A percentile compares a stretch with the other conserved stretches of the same genome.
Evolutionary conservation across 1,140 invertebrate genomes (phyloP).

Genomic region (Diabrotica undecimpunctata): DNA sequence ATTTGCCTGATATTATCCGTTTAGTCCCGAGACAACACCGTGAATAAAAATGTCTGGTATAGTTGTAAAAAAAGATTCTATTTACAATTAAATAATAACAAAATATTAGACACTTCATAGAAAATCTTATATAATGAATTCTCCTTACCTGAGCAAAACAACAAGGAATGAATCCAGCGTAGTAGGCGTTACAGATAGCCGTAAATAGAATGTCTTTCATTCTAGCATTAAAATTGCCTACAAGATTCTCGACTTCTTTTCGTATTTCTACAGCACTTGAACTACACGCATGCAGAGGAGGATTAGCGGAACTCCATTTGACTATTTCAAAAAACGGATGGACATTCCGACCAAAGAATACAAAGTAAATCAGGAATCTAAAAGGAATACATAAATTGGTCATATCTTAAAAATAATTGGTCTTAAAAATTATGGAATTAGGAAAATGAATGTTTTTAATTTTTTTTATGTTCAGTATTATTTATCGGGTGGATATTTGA

Average conservation of each 20-base stretch:
- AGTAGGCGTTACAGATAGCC: slow-evolving; percentile 85
- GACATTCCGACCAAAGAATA: slow-evolving; percentile 75
- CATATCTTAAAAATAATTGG: background rate
- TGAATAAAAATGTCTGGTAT: no score
- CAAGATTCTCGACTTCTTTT: slow-evolving; percentile 79
- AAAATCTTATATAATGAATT: no score
- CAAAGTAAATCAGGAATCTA: slow-evolving; percentile 77
- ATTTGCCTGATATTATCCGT: no score
- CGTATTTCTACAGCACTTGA: slow-evolving; percentile 68
- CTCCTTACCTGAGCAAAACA: slow-evolving; percentile 75
- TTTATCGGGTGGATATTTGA: no score
- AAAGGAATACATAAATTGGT: slow-evolving; percentile 30
- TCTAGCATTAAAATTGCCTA: slow-evolving; percentile 82
- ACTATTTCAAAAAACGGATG: slow-evolving; percentile 66
- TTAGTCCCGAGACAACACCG: no score
- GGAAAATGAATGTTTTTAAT: no score
- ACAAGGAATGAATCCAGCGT: slow-evolving; percentile 85
- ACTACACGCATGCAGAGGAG: slow-evolving; percentile 59
- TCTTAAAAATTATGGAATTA: no score
- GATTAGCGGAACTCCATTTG: slow-evolving; percentile 40
- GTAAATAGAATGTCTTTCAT: slow-evolving; percentile 89
- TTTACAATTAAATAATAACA: no score
- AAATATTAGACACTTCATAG: no score
- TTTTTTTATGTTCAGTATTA: no score
- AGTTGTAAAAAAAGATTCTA: no score